These are phyloP conservation scores for Sitobion miscanthi DNA, from an alignment of 1,140 invertebrate genomes.

Conservation along the genomic window DNA sequence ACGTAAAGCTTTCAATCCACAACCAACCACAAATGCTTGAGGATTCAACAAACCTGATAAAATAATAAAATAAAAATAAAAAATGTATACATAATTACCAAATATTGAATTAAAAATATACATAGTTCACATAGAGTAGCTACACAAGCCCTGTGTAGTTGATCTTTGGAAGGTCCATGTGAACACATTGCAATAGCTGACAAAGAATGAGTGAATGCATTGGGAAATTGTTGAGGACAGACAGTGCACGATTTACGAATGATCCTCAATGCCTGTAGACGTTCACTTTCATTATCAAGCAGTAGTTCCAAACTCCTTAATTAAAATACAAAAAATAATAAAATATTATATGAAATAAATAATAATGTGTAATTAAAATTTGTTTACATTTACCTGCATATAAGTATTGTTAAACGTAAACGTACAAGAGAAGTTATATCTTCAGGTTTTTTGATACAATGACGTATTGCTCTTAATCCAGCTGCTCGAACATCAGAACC, in stretches of 20 bases:
- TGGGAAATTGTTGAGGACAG: constrained; percentile 71
- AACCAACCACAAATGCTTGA: constrained; percentile 54
- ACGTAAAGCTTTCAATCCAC: constrained; percentile 55
- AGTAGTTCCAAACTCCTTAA: constrained; percentile 80
- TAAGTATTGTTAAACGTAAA: constrained; percentile 80
- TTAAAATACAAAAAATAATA: constrained; percentile 52
- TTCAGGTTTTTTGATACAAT: constrained; percentile 78
- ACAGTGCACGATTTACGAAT: constrained; percentile 75
- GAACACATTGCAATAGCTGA: constrained; percentile 81
- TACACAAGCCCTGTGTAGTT: constrained; percentile 72
- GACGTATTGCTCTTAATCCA: constrained; percentile 81
- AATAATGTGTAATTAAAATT: background rate
- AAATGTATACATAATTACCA: background rate
- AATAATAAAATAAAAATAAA: background rate
- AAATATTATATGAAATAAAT: background rate
- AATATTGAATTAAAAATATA: constrained; percentile 61
- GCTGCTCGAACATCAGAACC: constrained; percentile 88
- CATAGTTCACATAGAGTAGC: constrained; percentile 86
- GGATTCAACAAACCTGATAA: constrained; percentile 40
- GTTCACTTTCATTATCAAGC: constrained; percentile 83
- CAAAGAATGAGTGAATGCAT: constrained; percentile 74
- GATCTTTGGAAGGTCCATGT: constrained; percentile 62
- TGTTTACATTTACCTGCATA: constrained; percentile 69
- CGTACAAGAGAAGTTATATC: constrained; percentile 80
- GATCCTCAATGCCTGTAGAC: constrained; percentile 86